phyloP scores from a whole-genome alignment of 30 jellyfish, hydroid and myxozoan species.

The Catostylus mosaicus region DNA sequence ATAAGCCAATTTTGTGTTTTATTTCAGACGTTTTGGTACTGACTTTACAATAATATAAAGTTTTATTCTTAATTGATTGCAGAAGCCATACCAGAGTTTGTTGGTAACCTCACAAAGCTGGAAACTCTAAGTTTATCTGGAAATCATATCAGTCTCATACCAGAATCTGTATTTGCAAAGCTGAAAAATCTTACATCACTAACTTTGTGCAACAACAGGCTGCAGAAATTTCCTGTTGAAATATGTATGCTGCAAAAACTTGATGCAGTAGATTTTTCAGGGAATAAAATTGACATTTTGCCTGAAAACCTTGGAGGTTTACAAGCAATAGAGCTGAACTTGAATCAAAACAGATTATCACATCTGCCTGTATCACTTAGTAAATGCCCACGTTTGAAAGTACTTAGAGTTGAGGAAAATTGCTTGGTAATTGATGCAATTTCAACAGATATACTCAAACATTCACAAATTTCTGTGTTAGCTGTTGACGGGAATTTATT shows the following conservation, averaged over 20 bases:
- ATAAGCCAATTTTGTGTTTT: no score
- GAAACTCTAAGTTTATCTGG: conserved; percentile 71
- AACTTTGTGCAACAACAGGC: conserved; percentile 61
- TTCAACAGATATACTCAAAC: conserved; percentile 64
- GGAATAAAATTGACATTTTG: conserved; percentile 57
- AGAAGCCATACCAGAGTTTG: conserved; percentile 61
- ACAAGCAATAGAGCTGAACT: conserved; percentile 88
- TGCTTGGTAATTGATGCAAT: conserved; percentile 84
- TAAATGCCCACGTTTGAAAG: conserved; percentile 87
- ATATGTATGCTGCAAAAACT: conserved; percentile 81
- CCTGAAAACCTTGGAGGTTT: conserved; percentile 64
- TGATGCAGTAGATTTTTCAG: conserved; percentile 87
- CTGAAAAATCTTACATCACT: conserved; percentile 81
- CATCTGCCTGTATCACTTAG: conserved; percentile 52
- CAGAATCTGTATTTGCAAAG: conserved; percentile 41
- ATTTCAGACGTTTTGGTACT: no score
- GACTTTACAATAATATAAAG: no score
- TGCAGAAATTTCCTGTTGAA: conserved; percentile 68
- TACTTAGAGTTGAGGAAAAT: conserved; percentile 86
- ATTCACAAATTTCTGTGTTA: conserved; percentile 76
- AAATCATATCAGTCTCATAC: conserved; percentile 59
- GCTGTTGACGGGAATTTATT: conserved; percentile 92
- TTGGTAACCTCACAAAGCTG: conserved; percentile 76
- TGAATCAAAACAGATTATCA: conserved; percentile 77
- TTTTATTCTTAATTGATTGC: background rate